These are phyloP conservation scores for Drosophila kokeensis DNA, from an alignment of 2,888 invertebrate genomes.

Conservation along the genomic window DNA sequence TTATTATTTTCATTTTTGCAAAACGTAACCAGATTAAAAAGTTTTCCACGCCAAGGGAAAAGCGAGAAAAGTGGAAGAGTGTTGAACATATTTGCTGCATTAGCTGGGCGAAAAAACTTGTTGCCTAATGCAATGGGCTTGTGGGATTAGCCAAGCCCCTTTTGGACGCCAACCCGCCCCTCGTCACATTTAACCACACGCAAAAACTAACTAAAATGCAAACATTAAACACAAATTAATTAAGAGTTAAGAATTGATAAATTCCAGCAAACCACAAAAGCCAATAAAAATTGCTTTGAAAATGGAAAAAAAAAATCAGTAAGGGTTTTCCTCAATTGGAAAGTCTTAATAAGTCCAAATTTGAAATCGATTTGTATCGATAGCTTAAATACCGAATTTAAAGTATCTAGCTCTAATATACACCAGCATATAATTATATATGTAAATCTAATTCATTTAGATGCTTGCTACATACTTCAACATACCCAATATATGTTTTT, in stretches of 20 bases:
- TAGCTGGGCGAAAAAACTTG: constrained; percentile 60
- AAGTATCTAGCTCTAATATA: too few relatives aligned
- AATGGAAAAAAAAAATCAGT: neutral
- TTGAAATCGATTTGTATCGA: neutral
- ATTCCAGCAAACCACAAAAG: constrained; percentile 33
- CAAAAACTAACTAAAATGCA: constrained; percentile 51
- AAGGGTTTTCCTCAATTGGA: too few relatives aligned
- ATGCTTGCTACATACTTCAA: neutral
- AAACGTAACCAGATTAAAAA: constrained; percentile 76
- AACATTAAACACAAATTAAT: constrained; percentile 68
- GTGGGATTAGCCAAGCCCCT: constrained; percentile 24
- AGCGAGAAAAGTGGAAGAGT: neutral
- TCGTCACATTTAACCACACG: constrained; percentile 19
- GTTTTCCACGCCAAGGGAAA: constrained; percentile 54
- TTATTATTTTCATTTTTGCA: constrained; percentile 70
- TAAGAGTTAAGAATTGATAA: constrained; percentile 49
- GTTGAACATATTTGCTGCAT: constrained; percentile 61
- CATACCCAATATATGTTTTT: neutral
- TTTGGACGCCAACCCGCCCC: neutral
- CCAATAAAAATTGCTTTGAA: neutral
- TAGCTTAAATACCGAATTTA: neutral
- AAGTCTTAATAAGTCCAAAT: too few relatives aligned
- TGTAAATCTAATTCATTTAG: neutral
- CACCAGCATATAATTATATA: too few relatives aligned
- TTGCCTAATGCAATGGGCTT: constrained; percentile 61